Conservation (phyloP, 2,888 invertebrate species). For the Synanthedon formicaeformis region DNA sequence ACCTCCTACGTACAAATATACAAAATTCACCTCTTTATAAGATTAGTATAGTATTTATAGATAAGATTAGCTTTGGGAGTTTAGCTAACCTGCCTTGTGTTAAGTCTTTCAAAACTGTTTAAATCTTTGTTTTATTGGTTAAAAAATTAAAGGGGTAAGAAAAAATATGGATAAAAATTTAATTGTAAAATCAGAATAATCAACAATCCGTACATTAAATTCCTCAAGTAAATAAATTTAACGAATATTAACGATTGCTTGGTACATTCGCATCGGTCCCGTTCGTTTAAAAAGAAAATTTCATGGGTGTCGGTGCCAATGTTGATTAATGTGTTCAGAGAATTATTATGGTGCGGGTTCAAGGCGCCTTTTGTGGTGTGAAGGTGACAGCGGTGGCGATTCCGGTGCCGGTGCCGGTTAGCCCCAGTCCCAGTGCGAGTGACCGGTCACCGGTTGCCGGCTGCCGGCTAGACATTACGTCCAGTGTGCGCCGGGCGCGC, state of each 20-base stretch:
- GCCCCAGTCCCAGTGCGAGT: constrained; percentile 3
- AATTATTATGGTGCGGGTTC: constrained; percentile 23
- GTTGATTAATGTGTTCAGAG: constrained; percentile 23
- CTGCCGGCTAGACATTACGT: constrained; percentile 11
- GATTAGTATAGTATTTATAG: too few relatives aligned
- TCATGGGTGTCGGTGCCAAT: constrained; percentile 21
- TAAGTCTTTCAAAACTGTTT: too few relatives aligned
- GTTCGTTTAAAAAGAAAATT: constrained; percentile 10
- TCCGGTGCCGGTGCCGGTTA: constrained; percentile 11
- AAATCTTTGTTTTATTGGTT: too few relatives aligned
- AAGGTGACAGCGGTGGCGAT: constrained; percentile 21
- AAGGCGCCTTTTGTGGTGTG: constrained; percentile 18
- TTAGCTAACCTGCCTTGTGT: too few relatives aligned
- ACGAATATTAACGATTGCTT: background rate
- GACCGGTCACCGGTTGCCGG: background rate
- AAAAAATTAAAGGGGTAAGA: too few relatives aligned
- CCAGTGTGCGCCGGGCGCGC: constrained; percentile 61
- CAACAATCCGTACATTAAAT: background rate
- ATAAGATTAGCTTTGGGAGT: too few relatives aligned
- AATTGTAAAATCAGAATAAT: background rate
- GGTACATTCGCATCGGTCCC: background rate
- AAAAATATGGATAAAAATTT: too few relatives aligned
- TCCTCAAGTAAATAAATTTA: background rate
- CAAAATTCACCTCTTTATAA: too few relatives aligned
- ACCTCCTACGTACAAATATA: too few relatives aligned